Evolutionary conservation across 2,797 vertebrate species (phyloP), one percentile per base, ranked within the genome.

Genomic region (Eutrigla gurnardus): DNA sequence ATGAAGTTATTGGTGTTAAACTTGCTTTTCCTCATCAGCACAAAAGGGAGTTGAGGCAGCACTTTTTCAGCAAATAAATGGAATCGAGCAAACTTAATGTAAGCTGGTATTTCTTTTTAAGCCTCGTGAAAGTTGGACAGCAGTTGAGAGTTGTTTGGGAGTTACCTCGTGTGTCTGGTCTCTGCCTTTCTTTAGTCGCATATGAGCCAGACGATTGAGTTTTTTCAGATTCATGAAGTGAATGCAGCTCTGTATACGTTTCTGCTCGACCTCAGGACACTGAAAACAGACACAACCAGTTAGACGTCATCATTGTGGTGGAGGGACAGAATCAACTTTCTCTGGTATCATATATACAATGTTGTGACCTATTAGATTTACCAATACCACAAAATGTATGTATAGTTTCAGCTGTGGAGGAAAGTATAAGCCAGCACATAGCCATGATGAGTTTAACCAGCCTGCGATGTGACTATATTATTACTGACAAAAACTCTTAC

Each of bases 191-290:
- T 99, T 99, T 15, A 99, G 93, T 2, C 97, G 94, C 91, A 99
- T 99, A 46, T 99, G 98, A 53, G 98, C 97, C 88, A 99, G 86
- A 3, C 98, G 97, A 86, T 99, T 99, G 13, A 99, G 95, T 86
- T 99, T 99, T 92, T 99, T 99, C 78, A 99, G 90, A 32, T 97
- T 98, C 96, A 99, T 98, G 92, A 99, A 99, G 84, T 97, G 97
- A 12, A 97, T 96, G 7, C 97, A 98, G 86, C 97, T 96, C 90
- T 98, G 96, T 64, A 98, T 94, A 0, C 96, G 96, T 59, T 83
- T 95, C 82, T 96, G 94, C 36, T 99, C 98, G 0, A 99, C 95
- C 86, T 99, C 97, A 0, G 78, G 68, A 55, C 93, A 94, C 98
- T 99, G 82, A 3, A 43, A 65, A 83, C 36, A 81, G 15, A 89